A percentile compares a stretch with the other conserved stretches of the same genome.
phyloP scores from a whole-genome alignment of 2,888 invertebrate genomes.

The Diachrysia chrysitis region DNA sequence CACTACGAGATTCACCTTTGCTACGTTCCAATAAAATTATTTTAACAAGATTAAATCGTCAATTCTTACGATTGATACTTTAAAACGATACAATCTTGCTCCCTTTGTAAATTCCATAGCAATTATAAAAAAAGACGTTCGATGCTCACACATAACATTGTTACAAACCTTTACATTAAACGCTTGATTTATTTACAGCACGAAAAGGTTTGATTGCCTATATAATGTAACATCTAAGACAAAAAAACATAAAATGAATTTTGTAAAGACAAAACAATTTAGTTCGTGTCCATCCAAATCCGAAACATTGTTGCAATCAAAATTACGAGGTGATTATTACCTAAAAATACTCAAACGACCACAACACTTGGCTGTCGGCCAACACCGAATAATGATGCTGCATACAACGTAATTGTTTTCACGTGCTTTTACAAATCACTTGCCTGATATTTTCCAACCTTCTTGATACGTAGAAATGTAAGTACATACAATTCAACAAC shows the following conservation, averaged over 20 bases:
- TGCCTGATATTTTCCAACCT: constrained; percentile 19
- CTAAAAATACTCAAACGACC: constrained; percentile 74
- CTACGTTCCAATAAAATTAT: constrained; percentile 22
- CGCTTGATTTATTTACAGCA: constrained; percentile 4
- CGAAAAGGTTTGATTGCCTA: constrained; percentile 10
- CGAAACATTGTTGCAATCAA: constrained; percentile 66
- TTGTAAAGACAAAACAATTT: constrained; percentile 37
- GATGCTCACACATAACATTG: neutral
- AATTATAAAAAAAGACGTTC: constrained; percentile 13
- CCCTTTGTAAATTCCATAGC: constrained; percentile 15
- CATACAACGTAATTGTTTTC: constrained; percentile 48
- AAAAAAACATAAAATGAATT: constrained; percentile 29
- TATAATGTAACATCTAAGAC: constrained; percentile 20
- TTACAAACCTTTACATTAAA: neutral
- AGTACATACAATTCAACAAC: constrained; percentile 20
- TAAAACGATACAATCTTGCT: constrained; percentile 15
- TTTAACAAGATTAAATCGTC: constrained; percentile 22
- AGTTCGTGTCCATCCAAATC: constrained; percentile 24
- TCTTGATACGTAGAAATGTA: constrained; percentile 27
- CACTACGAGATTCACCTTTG: constrained; percentile 40
- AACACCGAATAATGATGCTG: constrained; percentile 59
- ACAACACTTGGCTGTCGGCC: constrained; percentile 69
- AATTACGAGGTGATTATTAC: constrained; percentile 71
- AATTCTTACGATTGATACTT: constrained; percentile 2
- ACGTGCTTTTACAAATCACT: constrained; percentile 35